A percentile compares a stretch with the other conserved stretches of the same genome.
phyloP scores from a whole-genome alignment of 2,888 invertebrate species.

The Epirrita christyi region DNA sequence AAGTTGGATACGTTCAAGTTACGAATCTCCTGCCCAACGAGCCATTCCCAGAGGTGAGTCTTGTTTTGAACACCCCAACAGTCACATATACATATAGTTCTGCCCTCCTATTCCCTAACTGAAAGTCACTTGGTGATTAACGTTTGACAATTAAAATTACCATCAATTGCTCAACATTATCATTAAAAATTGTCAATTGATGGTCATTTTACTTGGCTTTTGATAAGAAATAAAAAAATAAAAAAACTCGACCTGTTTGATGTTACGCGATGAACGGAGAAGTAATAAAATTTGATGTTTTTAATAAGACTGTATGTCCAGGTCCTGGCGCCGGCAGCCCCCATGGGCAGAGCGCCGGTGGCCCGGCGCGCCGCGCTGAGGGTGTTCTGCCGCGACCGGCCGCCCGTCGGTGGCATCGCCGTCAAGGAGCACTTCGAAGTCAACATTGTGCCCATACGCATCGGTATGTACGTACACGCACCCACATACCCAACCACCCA shows the following conservation, averaged over 20 bases:
- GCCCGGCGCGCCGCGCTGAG: slow-evolving; percentile 96
- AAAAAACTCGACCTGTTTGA: too few relatives aligned
- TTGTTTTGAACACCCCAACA: too few relatives aligned
- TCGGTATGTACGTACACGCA: slow-evolving; percentile 81
- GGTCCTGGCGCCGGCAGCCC: slow-evolving; percentile 78
- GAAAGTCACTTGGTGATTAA: too few relatives aligned
- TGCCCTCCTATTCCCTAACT: too few relatives aligned
- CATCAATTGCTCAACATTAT: too few relatives aligned
- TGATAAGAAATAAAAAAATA: too few relatives aligned
- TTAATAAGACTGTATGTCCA: slow-evolving; percentile 27
- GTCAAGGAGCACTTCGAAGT: slow-evolving; percentile 99
- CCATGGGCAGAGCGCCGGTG: slow-evolving; percentile 92
- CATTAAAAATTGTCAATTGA: too few relatives aligned
- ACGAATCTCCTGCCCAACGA: slow-evolving; percentile 97
- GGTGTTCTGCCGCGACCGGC: slow-evolving; percentile 97
- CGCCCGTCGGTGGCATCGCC: slow-evolving; percentile 99
- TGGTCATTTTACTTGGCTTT: too few relatives aligned
- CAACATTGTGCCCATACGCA: slow-evolving; percentile 97
- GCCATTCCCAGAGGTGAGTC: slow-evolving; percentile 91
- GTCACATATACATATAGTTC: too few relatives aligned
- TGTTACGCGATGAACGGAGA: too few relatives aligned
- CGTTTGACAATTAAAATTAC: too few relatives aligned
- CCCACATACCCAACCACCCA: not conserved
- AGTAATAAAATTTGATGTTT: too few relatives aligned
- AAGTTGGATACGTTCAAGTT: slow-evolving; percentile 97